phyloP scores from a whole-genome alignment of 2,113 vertebrate genomes.

The Pygoscelis adeliae region DNA sequence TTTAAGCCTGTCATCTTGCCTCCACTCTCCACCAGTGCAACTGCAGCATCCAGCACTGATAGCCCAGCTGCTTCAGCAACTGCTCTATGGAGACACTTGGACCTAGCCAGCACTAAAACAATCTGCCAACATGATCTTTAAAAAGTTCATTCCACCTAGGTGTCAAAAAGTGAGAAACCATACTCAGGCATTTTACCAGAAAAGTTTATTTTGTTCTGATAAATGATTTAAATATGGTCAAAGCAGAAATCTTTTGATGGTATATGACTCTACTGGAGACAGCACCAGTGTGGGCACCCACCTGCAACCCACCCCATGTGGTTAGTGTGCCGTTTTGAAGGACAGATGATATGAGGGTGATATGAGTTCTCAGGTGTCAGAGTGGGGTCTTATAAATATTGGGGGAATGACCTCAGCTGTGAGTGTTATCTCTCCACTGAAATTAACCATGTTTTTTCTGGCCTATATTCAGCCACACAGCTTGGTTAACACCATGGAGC shows the following conservation, averaged over 20 bases:
- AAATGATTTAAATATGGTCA: background rate
- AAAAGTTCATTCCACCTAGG: background rate
- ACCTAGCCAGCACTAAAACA: background rate
- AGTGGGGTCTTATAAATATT: background rate
- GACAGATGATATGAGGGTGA: background rate
- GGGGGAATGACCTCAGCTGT: background rate
- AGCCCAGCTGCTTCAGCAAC: background rate
- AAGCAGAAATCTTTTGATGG: background rate
- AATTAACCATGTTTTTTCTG: background rate
- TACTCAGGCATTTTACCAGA: background rate
- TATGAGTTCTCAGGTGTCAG: background rate
- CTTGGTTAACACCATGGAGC: background rate
- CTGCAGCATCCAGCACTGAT: background rate
- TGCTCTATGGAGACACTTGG: rapidly evolving
- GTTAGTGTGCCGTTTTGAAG: background rate
- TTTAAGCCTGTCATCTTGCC: background rate
- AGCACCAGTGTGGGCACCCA: background rate
- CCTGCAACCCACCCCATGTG: background rate
- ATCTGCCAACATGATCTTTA: background rate
- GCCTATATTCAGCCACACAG: background rate
- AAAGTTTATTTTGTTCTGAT: background rate
- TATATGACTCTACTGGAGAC: background rate
- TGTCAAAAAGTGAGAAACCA: background rate
- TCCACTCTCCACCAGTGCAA: background rate
- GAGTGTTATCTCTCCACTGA: background rate